A percentile compares a stretch with the other conserved stretches of the same genome.
Evolutionary conservation across 2,113 vertebrate genomes (phyloP).

Genomic region (Leuciscus idus): DNA sequence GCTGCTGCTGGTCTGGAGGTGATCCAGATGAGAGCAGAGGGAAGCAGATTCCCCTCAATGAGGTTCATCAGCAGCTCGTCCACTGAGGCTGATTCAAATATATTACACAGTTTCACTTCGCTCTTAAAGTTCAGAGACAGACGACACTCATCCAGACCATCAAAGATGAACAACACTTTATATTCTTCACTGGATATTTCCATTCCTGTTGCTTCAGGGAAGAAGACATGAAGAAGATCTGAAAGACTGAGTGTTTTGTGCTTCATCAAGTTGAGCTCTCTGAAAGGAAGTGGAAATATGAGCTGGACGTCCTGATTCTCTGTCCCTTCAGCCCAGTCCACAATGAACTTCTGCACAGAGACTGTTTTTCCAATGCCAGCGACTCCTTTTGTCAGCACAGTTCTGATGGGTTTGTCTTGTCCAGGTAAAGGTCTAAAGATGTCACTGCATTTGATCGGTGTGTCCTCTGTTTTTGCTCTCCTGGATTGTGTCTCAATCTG

Average conservation of each 20-base stretch:
- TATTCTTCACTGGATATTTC: background rate
- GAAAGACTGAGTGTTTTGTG: background rate
- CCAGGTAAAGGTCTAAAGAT: background rate
- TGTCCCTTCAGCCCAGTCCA: background rate
- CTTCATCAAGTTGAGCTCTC: conserved; percentile 1
- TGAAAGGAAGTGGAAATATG: background rate
- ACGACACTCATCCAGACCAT: no score
- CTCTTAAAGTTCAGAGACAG: no score
- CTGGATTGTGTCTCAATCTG: background rate
- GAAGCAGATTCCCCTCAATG: no score
- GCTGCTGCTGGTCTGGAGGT: no score
- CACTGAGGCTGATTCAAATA: no score
- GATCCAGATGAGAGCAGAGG: no score
- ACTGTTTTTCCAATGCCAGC: conserved; percentile 13
- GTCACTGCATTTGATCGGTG: background rate
- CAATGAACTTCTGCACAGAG: background rate
- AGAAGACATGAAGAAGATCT: background rate
- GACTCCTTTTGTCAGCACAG: conserved; percentile 3
- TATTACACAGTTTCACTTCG: no score
- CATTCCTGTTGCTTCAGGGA: no score
- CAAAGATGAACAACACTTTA: background rate
- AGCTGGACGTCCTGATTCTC: background rate
- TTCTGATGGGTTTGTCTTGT: conserved; percentile 15
- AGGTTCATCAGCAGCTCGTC: no score
- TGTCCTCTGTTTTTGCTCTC: background rate